Conservation (phyloP, 2,797 vertebrate species). For the Euphonia xanthogaster region DNA sequence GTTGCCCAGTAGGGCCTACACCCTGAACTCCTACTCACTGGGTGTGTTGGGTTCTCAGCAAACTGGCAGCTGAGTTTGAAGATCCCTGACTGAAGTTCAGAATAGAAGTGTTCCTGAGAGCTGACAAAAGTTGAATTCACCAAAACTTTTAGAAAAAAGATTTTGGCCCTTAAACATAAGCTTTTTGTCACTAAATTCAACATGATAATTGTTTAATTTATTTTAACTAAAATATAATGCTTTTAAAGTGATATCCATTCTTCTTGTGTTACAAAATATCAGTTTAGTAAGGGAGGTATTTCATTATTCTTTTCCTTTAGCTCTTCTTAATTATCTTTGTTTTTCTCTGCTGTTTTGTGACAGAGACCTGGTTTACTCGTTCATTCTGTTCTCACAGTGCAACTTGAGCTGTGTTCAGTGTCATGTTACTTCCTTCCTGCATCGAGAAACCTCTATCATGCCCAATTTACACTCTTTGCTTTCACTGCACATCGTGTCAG, state of each 20-base stretch:
- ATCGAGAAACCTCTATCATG: constrained; percentile 36
- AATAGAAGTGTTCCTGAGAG: background rate
- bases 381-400: constrained; percentile 50
- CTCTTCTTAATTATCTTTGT: background rate
- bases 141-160: background rate
- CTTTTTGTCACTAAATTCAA: background rate
- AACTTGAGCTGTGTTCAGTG: constrained; percentile 34
- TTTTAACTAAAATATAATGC: background rate
- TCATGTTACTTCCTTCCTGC: constrained; percentile 65
- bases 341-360: background rate
- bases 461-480: constrained; percentile 62
- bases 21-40: background rate
- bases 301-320: background rate
- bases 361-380: background rate
- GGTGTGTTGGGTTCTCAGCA: background rate
- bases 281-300: background rate
- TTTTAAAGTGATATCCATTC: background rate
- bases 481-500: constrained; percentile 9
- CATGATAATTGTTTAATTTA: background rate
- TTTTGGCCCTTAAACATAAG: background rate
- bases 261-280: background rate
- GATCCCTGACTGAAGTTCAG: background rate
- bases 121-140: background rate
- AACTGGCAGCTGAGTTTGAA: fast-evolving
- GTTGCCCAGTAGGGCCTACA: background rate